A percentile compares a stretch with the other conserved stretches of the same genome.
Conservation (phyloP, 2,797 vertebrate genomes). For the Alfaro cultratus region DNA sequence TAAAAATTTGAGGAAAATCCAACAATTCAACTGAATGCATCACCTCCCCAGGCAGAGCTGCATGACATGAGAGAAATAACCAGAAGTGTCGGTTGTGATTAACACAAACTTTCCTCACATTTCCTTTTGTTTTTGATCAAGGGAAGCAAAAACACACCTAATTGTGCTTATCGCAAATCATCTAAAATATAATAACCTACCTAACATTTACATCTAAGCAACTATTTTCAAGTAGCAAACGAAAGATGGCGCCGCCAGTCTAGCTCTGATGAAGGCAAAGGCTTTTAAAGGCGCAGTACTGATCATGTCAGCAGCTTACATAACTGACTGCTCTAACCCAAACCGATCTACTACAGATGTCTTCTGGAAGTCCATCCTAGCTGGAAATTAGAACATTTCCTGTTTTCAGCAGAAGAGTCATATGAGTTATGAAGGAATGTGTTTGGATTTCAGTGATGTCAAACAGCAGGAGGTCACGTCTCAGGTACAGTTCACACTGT, state of each 20-base stretch:
- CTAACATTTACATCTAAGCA: not conserved
- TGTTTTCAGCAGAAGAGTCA: not conserved
- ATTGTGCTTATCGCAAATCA: not conserved
- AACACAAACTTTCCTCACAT: not conserved
- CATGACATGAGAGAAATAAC: not conserved
- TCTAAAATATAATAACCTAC: not conserved
- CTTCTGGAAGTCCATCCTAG: not conserved
- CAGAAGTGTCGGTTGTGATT: not conserved
- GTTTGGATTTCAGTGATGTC: not conserved
- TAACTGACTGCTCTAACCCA: not conserved
- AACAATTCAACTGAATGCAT: not conserved
- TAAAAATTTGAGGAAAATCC: not conserved
- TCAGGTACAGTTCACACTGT: not conserved
- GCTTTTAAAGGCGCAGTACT: not conserved
- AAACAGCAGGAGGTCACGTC: not conserved
- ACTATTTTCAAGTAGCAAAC: not conserved
- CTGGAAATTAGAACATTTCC: not conserved
- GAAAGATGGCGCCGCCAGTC: not conserved
- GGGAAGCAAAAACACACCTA: not conserved
- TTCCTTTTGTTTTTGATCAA: not conserved
- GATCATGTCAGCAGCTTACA: not conserved
- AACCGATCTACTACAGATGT: not conserved
- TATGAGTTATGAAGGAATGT: not conserved
- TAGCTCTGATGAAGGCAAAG: not conserved
- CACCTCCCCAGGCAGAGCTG: not conserved